Conservation (phyloP, 2,888 invertebrate species). For the Lissonota sp. region DNA sequence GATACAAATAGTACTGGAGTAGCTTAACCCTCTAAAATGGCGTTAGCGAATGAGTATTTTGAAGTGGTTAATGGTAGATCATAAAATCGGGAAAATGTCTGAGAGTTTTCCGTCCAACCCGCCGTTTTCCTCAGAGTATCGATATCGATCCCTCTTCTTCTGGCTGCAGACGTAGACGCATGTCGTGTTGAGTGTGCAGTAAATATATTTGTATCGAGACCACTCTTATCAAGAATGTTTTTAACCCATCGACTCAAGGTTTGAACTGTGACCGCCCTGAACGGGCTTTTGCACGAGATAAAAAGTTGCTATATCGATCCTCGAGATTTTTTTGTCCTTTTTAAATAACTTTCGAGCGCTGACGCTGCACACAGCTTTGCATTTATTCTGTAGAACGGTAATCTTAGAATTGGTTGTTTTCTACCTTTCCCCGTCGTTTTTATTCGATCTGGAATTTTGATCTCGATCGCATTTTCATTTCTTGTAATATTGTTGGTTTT, state of each 20-base stretch:
- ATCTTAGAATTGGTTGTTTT: constrained; percentile 48
- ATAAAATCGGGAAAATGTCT: constrained; percentile 26
- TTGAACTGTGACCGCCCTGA: constrained; percentile 17
- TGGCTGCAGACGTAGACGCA: constrained; percentile 29
- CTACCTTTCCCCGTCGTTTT: constrained; percentile 45
- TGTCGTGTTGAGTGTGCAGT: constrained; percentile 22
- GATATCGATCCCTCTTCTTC: constrained; percentile 25
- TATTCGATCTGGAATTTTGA: constrained; percentile 57
- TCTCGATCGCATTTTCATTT: constrained; percentile 29
- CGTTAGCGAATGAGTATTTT: constrained; percentile 32
- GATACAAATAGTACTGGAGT: constrained; percentile 2
- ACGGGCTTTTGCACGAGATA: constrained; percentile 26
- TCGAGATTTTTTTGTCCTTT: constrained; percentile 1
- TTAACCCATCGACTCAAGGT: constrained; percentile 32
- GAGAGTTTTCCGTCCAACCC: constrained; percentile 20
- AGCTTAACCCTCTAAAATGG: constrained; percentile 12
- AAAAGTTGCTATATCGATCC: not conserved
- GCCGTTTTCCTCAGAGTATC: constrained; percentile 32
- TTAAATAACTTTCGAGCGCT: constrained; percentile 8
- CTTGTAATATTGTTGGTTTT: constrained; percentile 22
- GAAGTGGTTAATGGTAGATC: constrained; percentile 14
- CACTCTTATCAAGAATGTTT: constrained; percentile 13
- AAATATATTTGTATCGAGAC: constrained; percentile 22
- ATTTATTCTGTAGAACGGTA: constrained; percentile 50
- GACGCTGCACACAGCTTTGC: constrained; percentile 15